Evolutionary conservation across 2,797 vertebrate genomes (phyloP), one percentile per base, ranked within the genome.

Genomic region (Gorsachius magnificus): DNA sequence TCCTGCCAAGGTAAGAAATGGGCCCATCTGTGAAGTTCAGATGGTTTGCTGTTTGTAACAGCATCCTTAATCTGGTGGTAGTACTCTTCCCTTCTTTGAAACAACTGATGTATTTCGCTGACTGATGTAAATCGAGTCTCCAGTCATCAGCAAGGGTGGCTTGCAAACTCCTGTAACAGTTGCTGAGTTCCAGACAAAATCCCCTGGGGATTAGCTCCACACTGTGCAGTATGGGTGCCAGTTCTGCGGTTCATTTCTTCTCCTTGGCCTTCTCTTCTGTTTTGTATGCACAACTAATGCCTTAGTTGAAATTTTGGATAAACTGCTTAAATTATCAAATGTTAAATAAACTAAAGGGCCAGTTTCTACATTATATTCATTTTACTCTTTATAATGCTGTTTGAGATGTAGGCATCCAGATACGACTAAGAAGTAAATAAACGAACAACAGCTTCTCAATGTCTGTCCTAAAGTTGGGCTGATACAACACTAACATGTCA

Each of bases 161-260:
- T 51, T 38, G 46, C n/a, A 53, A 75, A 76, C 26, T 61, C 16
- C 63, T 65, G 7, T 48, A 68, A 57, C 54, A 71, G 33, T 11
- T 46, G 33, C 25, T n/a, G 72, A 21, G 8, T 3, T 88, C n/a
- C 48, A 31, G 21, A 48, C 11, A 68, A 84, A 71, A 83, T 24
- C 16, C 53, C 14, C 11, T 6, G 12, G 63, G 46, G 24, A 24
- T 29, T 2, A n/a, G 22, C 31, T 24, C 65, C 29, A n/a, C 5
- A 9, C 13, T 25, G 45, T 0, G 2, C 38, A 28, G 11, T 35
- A 3, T 8, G 21, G n/a, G 18, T 6, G 8, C 38, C 19, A 35
- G 51, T 36, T 76, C 38, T 57, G 36, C 53, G 53, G 17, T 14
- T 66, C 15, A 7, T 35, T 46, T 61, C n/a, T 76, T 46, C 24